Percentiles rank a stretch among this genome's conserved stretches.
Conservation (phyloP, 1,140 invertebrate genomes). For the Steinernema feltiae region DNA sequence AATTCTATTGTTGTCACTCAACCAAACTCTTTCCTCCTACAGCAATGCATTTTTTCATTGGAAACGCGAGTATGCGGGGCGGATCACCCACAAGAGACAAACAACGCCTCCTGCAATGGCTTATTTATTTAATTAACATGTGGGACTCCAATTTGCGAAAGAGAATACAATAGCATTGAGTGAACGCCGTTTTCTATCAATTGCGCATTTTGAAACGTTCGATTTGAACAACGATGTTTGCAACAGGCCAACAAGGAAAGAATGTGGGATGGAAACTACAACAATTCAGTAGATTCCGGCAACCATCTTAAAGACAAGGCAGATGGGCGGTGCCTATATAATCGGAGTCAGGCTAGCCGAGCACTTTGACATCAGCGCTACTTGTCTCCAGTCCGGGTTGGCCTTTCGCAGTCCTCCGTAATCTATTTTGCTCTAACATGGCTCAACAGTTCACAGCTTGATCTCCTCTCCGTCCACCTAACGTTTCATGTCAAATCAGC, state of each 20-base stretch:
- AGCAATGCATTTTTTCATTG: background rate
- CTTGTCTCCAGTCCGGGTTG: slow-evolving; percentile 6
- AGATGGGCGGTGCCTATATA: background rate
- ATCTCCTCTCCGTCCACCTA: background rate
- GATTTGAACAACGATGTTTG: background rate
- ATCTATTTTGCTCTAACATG: background rate
- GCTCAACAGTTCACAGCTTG: background rate
- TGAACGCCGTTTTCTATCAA: too few species aligned
- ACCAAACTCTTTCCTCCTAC: background rate
- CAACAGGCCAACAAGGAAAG: background rate
- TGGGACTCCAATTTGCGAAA: too few species aligned
- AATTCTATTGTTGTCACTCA: background rate
- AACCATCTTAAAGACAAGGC: slow-evolving; percentile 4
- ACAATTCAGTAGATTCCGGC: background rate
- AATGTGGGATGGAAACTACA: too few species aligned
- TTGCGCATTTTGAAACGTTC: background rate
- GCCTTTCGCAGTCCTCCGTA: background rate
- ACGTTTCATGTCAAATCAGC: too few species aligned
- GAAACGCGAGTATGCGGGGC: background rate
- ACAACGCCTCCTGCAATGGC: background rate
- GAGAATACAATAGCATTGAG: too few species aligned
- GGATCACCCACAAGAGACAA: too few species aligned
- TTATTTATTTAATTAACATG: background rate
- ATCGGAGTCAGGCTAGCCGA: background rate
- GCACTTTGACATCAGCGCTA: slow-evolving; percentile 11